These are phyloP conservation scores for Thaleichthys pacificus DNA, from an alignment of 2,797 vertebrate genomes.

Conservation along the genomic window DNA sequence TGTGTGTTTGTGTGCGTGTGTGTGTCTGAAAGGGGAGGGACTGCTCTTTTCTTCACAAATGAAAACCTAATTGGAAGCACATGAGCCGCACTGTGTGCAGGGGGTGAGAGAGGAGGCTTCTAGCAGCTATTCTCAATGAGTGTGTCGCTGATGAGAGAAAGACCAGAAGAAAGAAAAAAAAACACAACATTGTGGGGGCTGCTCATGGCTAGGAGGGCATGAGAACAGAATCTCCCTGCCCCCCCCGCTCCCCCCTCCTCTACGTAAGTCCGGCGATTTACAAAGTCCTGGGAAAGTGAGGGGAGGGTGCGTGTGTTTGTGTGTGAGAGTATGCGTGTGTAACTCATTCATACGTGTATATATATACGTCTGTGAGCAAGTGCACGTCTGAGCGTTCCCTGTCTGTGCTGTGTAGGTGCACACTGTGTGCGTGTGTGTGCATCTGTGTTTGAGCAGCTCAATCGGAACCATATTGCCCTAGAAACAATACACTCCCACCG, in stretches of 20 bases:
- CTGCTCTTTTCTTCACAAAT: constrained; percentile 62
- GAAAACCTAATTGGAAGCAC: constrained; percentile 74
- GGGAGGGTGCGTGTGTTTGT: constrained; percentile 21
- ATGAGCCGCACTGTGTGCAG: constrained; percentile 66
- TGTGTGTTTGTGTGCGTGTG: constrained; percentile 28
- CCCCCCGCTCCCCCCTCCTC: not conserved
- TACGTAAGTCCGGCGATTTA: constrained; percentile 68
- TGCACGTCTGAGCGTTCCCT: too few relatives aligned
- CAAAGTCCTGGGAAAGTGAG: constrained; percentile 68
- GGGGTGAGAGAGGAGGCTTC: constrained; percentile 24
- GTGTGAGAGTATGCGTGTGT: not conserved
- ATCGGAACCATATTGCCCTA: constrained; percentile 67
- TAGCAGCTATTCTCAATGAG: constrained; percentile 59
- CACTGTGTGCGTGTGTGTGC: not conserved
- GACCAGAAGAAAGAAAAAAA: constrained; percentile 23
- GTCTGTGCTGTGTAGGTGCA: too few relatives aligned
- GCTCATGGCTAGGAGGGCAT: constrained; percentile 64
- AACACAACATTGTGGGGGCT: constrained; percentile 21
- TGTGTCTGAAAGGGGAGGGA: constrained; percentile 50
- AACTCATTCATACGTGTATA: constrained; percentile 3
- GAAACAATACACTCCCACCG: constrained; percentile 41
- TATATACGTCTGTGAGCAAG: constrained; percentile 22
- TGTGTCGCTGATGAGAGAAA: constrained; percentile 65
- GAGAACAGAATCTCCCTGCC: constrained; percentile 71
- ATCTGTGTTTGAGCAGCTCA: constrained; percentile 31